Evolutionary conservation across 2,888 invertebrate genomes (phyloP).

Genomic region (Athalia cordata): DNA sequence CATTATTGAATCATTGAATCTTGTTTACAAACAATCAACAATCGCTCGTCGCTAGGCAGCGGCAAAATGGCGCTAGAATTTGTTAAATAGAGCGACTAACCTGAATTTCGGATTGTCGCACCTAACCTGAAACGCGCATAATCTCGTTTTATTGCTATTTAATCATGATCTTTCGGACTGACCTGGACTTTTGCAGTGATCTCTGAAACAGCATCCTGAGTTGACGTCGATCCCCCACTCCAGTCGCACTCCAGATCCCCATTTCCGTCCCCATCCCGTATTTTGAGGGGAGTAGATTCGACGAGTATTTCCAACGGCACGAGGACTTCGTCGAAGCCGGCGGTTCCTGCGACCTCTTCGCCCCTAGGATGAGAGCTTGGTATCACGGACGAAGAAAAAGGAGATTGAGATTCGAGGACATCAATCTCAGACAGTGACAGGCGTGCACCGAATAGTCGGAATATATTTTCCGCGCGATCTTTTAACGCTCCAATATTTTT

Average conservation of each 20-base stretch:
- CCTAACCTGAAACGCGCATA: background rate
- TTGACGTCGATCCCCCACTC: constrained; percentile 45
- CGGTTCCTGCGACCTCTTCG: constrained; percentile 3
- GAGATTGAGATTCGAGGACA: background rate
- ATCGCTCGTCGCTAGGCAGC: no score
- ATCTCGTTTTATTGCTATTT: background rate
- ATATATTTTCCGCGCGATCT: constrained; percentile 50
- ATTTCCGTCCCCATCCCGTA: background rate
- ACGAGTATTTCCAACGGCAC: constrained; percentile 54
- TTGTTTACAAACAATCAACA: no score
- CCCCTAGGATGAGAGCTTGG: constrained; percentile 7
- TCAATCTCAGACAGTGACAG: constrained; percentile 34
- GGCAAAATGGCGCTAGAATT: no score
- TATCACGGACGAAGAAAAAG: background rate
- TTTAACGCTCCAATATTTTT: constrained; percentile 51
- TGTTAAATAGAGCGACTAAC: no score
- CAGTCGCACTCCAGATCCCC: constrained; percentile 45
- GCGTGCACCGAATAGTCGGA: constrained; percentile 53
- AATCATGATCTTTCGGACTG: constrained; percentile 42
- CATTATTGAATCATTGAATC: no score
- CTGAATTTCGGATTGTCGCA: no score
- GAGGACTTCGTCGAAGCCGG: constrained; percentile 53
- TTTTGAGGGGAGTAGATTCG: constrained; percentile 44
- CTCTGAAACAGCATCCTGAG: constrained; percentile 49
- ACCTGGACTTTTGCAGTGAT: constrained; percentile 58